phyloP scores from a whole-genome alignment of 2,797 vertebrate genomes.

The Ciconia nigra region DNA sequence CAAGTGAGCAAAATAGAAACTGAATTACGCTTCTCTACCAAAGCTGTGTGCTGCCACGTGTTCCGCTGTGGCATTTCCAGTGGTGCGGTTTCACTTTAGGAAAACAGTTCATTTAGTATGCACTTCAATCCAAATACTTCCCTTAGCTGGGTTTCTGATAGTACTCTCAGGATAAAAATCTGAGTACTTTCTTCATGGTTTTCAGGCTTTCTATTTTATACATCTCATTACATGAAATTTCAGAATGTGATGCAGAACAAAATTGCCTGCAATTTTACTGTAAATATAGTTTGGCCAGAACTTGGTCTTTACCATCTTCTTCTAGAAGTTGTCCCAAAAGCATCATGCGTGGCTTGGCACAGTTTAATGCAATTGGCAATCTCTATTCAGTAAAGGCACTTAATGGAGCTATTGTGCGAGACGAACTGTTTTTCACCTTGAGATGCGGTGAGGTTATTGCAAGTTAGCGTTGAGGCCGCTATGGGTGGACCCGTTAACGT shows the following conservation, averaged over 20 bases:
- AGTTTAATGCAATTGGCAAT: not conserved
- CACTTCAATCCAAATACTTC: not conserved
- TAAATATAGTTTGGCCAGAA: not conserved
- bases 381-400: not conserved
- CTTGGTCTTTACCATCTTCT: not conserved
- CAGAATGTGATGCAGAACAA: not conserved
- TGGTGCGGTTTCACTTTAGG: not conserved
- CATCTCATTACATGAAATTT: not conserved
- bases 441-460: not conserved
- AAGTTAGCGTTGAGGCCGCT: accelerated
- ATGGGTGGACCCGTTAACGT: not conserved
- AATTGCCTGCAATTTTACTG: not conserved
- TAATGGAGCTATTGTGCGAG: not conserved
- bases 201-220: not conserved
- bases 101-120: not conserved
- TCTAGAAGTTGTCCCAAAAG: not conserved
- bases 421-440: not conserved
- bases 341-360: not conserved
- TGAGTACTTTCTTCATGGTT: not conserved
- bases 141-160: not conserved
- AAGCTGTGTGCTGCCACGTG: not conserved
- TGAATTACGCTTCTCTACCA: not conserved
- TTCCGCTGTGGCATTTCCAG: not conserved
- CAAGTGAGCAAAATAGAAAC: not conserved
- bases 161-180: not conserved